Evolutionary conservation across 2,113 vertebrate species (phyloP), one percentile per base, ranked within the genome.

Genomic region (Ornithorhynchus anatinus): DNA sequence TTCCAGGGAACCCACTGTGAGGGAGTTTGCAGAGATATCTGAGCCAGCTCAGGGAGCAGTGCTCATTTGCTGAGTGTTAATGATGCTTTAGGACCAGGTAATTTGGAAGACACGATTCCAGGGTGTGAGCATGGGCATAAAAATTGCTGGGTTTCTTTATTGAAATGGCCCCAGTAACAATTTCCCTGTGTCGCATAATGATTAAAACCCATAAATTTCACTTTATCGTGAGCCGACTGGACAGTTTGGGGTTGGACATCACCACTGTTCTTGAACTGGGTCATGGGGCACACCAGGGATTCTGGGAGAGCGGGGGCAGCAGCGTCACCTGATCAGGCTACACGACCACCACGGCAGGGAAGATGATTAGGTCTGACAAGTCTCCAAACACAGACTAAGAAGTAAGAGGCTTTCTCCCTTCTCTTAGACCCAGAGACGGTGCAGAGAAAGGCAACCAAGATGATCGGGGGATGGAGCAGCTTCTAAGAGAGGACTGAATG

Each of bases 151-250:
- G 56, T 68, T 73, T 79, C 53, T 53, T 81, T 56, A 68, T 16
- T 61, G 48, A 60, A 84, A 58, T 44, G 48, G 53, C 22, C 59
- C 39, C 20, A 12, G 39, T 22, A 36, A 9, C 37, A 43, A 40
- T 58, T 65, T 47, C 37, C 71, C 57, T 50, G 17, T 31, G 40
- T 64, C n/a, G 11, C 42, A 32, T 16, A 40, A 45, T 75, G 59
- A 81, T 59, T 81, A 73, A 83, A 78, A 70, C 47, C 53, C 63
- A 37, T 75, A 56, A 45, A 69, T 81, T 52, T 43, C n/a, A 47
- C 29, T 45, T 43, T 52, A 75, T 23, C 10, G 33, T 40, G 43
- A 75, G 43, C 25, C 17, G 36, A 59, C 47, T 31, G 10, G 42
- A 33, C 14, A 22, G 22, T 19, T 69, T 23, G 4, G 7, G 27